phyloP scores from a whole-genome alignment of 2,797 vertebrate genomes.

The Diplodus puntazzo region DNA sequence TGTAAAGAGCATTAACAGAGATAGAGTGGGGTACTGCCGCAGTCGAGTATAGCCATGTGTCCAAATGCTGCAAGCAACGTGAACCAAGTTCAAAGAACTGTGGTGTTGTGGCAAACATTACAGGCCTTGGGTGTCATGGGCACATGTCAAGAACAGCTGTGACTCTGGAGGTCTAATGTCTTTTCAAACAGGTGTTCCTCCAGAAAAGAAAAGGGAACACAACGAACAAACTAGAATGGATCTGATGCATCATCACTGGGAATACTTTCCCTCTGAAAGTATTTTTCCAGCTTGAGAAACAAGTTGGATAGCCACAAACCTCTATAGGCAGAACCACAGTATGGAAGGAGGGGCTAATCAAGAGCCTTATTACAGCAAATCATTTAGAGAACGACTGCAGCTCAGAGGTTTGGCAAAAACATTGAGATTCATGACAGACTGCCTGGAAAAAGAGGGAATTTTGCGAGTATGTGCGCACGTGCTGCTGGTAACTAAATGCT shows the following conservation, averaged over 20 bases:
- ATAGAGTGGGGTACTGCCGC: constrained; percentile 22
- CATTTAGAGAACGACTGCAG: constrained; percentile 27
- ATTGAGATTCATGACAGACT: constrained; percentile 20
- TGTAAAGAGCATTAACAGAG: constrained; percentile 57
- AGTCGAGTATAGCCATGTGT: constrained; percentile 13
- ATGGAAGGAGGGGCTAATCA: constrained; percentile 36
- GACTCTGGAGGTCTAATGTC: not conserved
- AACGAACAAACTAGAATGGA: not conserved
- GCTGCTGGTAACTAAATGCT: constrained; percentile 48
- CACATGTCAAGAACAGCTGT: constrained; percentile 19
- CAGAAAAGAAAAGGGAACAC: not conserved
- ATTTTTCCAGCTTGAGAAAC: constrained; percentile 29
- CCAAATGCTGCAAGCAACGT: constrained; percentile 24
- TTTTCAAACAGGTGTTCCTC: constrained; percentile 17
- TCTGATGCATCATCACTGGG: not conserved
- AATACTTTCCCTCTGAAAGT: not conserved
- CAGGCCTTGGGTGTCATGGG: not conserved
- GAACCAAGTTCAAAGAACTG: constrained; percentile 27
- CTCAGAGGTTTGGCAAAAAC: constrained; percentile 57
- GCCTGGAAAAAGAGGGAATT: constrained; percentile 26
- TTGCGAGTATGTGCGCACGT: constrained; percentile 12
- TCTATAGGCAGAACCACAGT: constrained; percentile 26
- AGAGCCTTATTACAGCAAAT: constrained; percentile 49
- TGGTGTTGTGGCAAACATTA: constrained; percentile 6
- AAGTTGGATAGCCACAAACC: constrained; percentile 37